Conservation (phyloP, 2,797 vertebrate genomes). For the Acropternis orthonyx region DNA sequence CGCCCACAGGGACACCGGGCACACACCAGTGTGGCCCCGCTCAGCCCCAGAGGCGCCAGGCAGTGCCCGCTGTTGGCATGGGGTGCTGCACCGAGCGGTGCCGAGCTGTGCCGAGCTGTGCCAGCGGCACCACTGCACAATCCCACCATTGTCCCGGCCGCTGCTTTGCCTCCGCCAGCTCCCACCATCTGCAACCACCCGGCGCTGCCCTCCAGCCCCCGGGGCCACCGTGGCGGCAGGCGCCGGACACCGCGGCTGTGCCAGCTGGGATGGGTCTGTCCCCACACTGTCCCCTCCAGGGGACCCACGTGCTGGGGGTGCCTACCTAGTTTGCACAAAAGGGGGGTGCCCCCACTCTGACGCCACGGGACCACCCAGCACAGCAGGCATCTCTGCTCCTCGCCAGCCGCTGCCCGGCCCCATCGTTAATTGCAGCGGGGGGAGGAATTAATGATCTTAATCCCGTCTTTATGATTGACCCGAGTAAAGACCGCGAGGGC, state of each 20-base stretch:
- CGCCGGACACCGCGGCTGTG: not conserved
- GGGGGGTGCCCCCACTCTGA: not conserved
- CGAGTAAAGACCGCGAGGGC: not conserved
- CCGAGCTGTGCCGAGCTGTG: not conserved
- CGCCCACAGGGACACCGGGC: not conserved
- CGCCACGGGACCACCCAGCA: not conserved
- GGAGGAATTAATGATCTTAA: slow-evolving; percentile 63
- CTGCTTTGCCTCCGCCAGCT: not conserved
- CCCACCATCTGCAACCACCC: not conserved
- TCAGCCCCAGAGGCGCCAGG: not conserved
- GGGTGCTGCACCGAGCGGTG: not conserved
- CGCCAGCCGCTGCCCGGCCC: not conserved
- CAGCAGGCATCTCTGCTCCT: not conserved
- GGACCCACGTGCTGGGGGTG: not conserved
- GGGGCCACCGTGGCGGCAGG: not conserved
- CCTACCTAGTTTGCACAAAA: not conserved
- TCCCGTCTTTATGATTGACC: slow-evolving; percentile 63
- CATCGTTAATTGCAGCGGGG: slow-evolving; percentile 28
- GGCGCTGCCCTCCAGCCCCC: not conserved
- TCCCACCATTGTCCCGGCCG: not conserved
- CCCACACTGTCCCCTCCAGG: not conserved
- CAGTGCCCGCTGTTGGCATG: not conserved
- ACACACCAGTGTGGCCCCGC: not conserved
- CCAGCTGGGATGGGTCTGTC: not conserved
- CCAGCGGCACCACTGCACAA: not conserved